Conservation (phyloP, 2,113 vertebrate genomes). For the Chionodraco myersi region DNA sequence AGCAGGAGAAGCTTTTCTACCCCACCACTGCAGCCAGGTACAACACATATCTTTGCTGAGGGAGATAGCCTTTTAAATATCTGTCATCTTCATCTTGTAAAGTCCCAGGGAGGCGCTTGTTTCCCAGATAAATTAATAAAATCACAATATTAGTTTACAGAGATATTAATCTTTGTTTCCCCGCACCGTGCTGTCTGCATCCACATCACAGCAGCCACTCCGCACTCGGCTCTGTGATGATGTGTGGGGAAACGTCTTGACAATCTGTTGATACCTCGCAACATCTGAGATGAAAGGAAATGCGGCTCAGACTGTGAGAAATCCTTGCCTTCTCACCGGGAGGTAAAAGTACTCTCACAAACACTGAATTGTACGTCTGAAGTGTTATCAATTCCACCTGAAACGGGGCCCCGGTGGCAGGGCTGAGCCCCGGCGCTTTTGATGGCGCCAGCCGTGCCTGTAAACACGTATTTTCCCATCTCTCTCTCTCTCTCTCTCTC, state of each 20-base stretch:
- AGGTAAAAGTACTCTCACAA: slow-evolving; percentile 76
- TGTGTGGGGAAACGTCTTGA: slow-evolving; percentile 72
- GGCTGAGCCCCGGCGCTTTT: slow-evolving; percentile 65
- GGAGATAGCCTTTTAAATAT: background rate
- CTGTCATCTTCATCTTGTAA: background rate
- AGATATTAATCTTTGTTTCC: slow-evolving; percentile 50
- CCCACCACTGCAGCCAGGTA: background rate
- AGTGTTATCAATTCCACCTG: slow-evolving; percentile 78
- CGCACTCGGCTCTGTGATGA: slow-evolving; percentile 65
- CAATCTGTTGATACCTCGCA: slow-evolving; percentile 76
- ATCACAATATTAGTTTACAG: slow-evolving; percentile 48
- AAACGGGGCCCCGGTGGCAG: slow-evolving; percentile 71
- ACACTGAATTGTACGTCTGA: slow-evolving; percentile 77
- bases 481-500: slow-evolving; percentile 45
- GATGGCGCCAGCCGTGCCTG: slow-evolving; percentile 69
- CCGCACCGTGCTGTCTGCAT: slow-evolving; percentile 16
- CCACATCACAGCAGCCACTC: slow-evolving; percentile 7
- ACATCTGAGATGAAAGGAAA: slow-evolving; percentile 79
- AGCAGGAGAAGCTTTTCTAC: slow-evolving; percentile 17
- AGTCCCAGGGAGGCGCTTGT: slow-evolving; percentile 22
- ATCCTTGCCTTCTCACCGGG: slow-evolving; percentile 71
- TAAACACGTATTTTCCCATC: slow-evolving; percentile 78
- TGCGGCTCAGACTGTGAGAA: slow-evolving; percentile 66
- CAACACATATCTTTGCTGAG: background rate
- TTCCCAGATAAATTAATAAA: slow-evolving; percentile 46